These are phyloP conservation scores for Monomorium pharaonis DNA, from an alignment of 1,140 invertebrate species.

Conservation along the genomic window DNA sequence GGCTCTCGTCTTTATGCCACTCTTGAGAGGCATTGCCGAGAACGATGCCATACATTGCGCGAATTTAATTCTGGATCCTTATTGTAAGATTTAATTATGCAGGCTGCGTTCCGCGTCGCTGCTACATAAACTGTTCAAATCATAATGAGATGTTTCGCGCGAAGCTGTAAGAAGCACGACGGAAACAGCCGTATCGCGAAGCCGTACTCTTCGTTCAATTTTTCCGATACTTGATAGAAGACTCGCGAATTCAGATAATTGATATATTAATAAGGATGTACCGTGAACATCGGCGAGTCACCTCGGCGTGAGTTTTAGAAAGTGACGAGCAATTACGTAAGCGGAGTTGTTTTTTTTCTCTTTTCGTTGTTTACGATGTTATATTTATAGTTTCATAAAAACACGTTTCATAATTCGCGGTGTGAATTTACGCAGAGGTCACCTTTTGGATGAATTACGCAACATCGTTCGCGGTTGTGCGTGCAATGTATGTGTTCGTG, in stretches of 20 bases:
- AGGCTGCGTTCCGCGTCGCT: not conserved
- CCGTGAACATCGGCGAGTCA: no score
- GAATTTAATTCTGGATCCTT: slow-evolving; percentile 48
- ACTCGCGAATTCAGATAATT: not conserved
- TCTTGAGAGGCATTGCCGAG: slow-evolving; percentile 35
- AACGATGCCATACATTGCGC: slow-evolving; percentile 15
- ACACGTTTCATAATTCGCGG: not conserved
- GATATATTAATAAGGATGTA: no score
- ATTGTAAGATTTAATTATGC: slow-evolving; percentile 51
- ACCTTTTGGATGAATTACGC: not conserved
- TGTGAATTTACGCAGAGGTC: not conserved
- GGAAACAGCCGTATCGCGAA: not conserved
- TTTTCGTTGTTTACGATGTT: not conserved
- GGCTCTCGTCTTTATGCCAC: slow-evolving; percentile 48
- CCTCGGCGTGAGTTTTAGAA: not conserved
- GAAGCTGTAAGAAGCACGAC: not conserved
- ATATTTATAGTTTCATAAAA: not conserved
- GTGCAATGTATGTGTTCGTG: no score
- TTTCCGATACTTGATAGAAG: not conserved
- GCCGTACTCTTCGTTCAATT: not conserved
- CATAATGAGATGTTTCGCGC: not conserved
- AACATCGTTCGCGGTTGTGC: not conserved
- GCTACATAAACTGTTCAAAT: slow-evolving; percentile 3
- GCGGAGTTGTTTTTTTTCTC: not conserved
- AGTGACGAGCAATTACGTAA: not conserved